Percentiles rank a stretch among this genome's conserved stretches.
Conservation (phyloP, 2,113 vertebrate genomes). For the Sebastes schlegelii region DNA sequence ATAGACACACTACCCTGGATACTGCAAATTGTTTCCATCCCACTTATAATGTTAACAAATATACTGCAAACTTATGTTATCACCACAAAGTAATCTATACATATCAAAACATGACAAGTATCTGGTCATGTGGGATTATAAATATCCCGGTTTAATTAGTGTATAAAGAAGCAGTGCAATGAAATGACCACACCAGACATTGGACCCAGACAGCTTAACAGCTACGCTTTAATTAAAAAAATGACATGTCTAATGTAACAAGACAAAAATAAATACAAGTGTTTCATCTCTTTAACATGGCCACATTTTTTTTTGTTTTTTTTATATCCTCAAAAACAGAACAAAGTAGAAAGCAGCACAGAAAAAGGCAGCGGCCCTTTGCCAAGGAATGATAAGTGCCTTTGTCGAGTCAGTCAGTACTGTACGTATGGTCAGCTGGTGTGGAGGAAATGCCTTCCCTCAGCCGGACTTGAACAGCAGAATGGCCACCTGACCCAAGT, state of each 20-base stretch:
- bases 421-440: conserved; percentile 68
- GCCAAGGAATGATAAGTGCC: conserved; percentile 86
- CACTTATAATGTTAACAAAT: neutral
- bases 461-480: conserved; percentile 98
- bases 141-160: neutral
- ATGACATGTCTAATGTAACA: conserved; percentile 80
- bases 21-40: neutral
- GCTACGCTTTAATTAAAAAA: conserved; percentile 83
- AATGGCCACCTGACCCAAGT: conserved; percentile 98
- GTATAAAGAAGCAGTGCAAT: neutral
- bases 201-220: conserved; percentile 66
- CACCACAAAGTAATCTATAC: neutral
- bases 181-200: conserved; percentile 53
- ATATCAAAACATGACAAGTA: neutral
- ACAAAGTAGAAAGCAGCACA: conserved; percentile 86
- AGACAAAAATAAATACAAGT: conserved; percentile 87
- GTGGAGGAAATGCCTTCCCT: conserved; percentile 51
- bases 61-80: neutral
- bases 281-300: conserved; percentile 79
- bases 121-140: neutral
- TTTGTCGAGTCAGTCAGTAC: conserved; percentile 82
- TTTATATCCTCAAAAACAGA: conserved; percentile 72
- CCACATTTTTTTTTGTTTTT: conserved; percentile 50
- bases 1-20: neutral
- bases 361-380: conserved; percentile 87